A percentile compares a stretch with the other conserved stretches of the same genome.
phyloP scores from a whole-genome alignment of 2,113 vertebrate genomes.

The Dipodomys merriami region DNA sequence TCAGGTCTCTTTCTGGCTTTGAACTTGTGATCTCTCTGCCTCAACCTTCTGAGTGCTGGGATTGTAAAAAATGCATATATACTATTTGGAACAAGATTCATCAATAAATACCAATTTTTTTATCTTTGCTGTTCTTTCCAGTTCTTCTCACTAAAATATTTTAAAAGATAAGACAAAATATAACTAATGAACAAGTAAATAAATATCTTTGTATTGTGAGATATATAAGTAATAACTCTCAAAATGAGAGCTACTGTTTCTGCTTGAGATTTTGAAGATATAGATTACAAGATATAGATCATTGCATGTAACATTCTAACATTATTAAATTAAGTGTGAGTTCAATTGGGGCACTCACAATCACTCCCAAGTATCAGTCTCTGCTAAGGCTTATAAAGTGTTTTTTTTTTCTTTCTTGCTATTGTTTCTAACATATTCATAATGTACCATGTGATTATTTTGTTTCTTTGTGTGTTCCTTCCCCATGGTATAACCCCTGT shows the following conservation, averaged over 20 bases:
- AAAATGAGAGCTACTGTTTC: conserved; percentile 6
- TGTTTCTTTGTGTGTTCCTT: too few species aligned
- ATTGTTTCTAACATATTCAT: too few species aligned
- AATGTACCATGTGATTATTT: too few species aligned
- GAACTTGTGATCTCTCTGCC: too few species aligned
- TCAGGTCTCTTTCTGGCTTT: too few species aligned
- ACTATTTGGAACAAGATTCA: neutral
- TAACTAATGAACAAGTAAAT: neutral
- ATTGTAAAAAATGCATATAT: neutral
- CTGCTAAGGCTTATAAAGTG: neutral
- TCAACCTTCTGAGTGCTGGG: too few species aligned
- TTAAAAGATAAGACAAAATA: neutral
- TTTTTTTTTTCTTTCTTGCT: neutral
- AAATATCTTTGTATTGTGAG: neutral
- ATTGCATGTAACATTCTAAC: neutral
- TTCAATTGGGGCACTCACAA: conserved; percentile 27
- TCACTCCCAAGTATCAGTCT: conserved; percentile 8
- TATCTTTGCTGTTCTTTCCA: neutral
- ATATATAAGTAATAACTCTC: neutral
- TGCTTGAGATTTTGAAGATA: conserved; percentile 9
- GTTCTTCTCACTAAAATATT: neutral
- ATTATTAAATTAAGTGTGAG: conserved; percentile 25
- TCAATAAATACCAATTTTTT: neutral
- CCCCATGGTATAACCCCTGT: too few species aligned
- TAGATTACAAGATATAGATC: neutral